Evolutionary conservation across 2,113 vertebrate genomes (phyloP).

Genomic region (Lepisosteus oculatus): DNA sequence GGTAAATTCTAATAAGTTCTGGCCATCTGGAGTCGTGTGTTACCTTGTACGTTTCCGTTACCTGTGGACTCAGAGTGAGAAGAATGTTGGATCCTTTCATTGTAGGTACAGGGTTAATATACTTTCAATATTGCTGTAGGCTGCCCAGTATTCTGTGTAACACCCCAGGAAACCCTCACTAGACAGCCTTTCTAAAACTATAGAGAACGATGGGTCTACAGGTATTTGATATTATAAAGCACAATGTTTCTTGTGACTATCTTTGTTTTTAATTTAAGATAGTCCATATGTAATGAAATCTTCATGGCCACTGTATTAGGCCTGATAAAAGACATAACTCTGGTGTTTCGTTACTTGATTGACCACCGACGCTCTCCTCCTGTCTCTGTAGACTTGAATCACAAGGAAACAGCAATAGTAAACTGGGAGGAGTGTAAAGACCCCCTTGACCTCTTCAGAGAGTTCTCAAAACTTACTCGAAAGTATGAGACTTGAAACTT

Average conservation of each 20-base stretch:
- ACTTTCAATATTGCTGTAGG: background rate
- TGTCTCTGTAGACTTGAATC: no score
- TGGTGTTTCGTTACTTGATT: no score
- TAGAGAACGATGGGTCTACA: background rate
- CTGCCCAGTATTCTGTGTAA: background rate
- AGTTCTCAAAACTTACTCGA: no score
- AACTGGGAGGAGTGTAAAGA: constrained; percentile 21
- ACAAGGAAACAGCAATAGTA: no score
- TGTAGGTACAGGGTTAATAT: background rate
- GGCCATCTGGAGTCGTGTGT: background rate
- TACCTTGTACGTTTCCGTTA: background rate
- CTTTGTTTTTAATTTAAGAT: constrained; percentile 49
- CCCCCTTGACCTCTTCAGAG: constrained; percentile 17
- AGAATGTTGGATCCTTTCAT: background rate
- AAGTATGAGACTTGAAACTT: no score
- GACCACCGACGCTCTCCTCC: no score
- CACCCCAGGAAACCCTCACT: background rate
- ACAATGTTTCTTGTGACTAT: constrained; percentile 46
- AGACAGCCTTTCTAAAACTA: background rate
- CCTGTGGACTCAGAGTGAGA: background rate
- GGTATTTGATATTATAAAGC: constrained; percentile 35
- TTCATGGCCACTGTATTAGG: background rate
- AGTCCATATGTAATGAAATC: constrained; percentile 15
- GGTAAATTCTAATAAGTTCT: constrained; percentile 14
- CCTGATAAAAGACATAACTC: no score